Conservation (phyloP, 1,140 invertebrate species). For the Eupristina koningsbergeri region DNA sequence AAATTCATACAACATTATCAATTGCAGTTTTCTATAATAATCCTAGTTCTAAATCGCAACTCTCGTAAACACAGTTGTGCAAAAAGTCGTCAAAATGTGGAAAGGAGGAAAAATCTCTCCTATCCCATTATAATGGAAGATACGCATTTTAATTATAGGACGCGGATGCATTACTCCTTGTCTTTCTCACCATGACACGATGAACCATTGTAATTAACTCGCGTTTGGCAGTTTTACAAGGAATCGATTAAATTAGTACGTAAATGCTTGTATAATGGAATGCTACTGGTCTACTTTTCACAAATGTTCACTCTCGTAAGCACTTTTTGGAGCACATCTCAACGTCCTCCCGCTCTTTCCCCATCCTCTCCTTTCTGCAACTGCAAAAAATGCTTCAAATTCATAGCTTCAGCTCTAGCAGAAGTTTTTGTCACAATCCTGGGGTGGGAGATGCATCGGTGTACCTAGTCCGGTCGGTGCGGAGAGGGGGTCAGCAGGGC, state of each 20-base stretch:
- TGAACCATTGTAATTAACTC: slow-evolving; percentile 36
- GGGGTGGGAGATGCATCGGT: slow-evolving; percentile 21
- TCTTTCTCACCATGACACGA: not conserved
- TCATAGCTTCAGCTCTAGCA: not conserved
- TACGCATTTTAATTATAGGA: slow-evolving; percentile 40
- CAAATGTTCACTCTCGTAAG: not conserved
- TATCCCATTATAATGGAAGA: slow-evolving; percentile 37
- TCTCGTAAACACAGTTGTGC: slow-evolving; percentile 22
- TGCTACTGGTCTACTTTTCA: slow-evolving; percentile 35
- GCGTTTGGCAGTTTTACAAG: slow-evolving; percentile 51
- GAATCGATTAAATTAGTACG: slow-evolving; percentile 45
- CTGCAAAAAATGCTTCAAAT: not conserved
- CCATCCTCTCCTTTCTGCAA: not conserved
- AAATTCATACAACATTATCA: slow-evolving; percentile 42
- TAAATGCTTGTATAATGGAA: slow-evolving; percentile 52
- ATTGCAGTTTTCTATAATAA: slow-evolving; percentile 5
- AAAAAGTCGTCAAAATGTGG: slow-evolving; percentile 39
- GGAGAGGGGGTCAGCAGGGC: not conserved
- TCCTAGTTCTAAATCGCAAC: slow-evolving; percentile 9
- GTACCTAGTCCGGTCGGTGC: not conserved
- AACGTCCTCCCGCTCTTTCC: not conserved
- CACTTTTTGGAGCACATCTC: not conserved
- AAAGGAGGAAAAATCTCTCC: not conserved
- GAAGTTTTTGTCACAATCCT: not conserved
- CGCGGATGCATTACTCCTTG: not conserved